A percentile compares a stretch with the other conserved stretches of the same genome.
Evolutionary conservation across 2,888 invertebrate species (phyloP).

Genomic region (Polymixis lichenea): DNA sequence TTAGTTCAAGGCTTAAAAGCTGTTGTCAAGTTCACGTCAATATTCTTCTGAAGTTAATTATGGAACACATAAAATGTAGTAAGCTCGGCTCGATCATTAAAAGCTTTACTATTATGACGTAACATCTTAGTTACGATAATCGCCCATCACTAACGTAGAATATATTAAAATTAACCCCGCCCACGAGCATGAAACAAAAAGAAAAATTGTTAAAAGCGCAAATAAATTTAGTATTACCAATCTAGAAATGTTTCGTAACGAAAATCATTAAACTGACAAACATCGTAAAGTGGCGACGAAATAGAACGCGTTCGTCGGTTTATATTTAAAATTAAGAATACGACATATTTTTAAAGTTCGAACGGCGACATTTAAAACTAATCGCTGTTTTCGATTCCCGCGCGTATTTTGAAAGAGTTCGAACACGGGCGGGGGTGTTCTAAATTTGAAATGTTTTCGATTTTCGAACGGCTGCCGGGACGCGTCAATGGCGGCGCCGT

Average conservation of each 20-base stretch:
- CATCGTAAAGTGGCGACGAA: conserved; percentile 88
- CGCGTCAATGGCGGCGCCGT: conserved; percentile 81
- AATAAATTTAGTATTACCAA: conserved; percentile 82
- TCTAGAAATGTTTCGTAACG: conserved; percentile 81
- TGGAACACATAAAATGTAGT: conserved; percentile 57
- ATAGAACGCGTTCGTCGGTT: conserved; percentile 87
- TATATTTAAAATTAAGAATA: conserved; percentile 88
- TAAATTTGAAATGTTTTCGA: conserved; percentile 89
- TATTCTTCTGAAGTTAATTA: conserved; percentile 45
- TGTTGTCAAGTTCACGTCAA: conserved; percentile 34
- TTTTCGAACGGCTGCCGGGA: conserved; percentile 85
- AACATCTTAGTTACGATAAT: conserved; percentile 65
- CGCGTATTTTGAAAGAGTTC: conserved; percentile 88
- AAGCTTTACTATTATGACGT: conserved; percentile 61
- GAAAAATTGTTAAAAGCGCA: conserved; percentile 74
- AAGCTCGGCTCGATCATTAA: conserved; percentile 63
- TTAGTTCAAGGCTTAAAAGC: conserved; percentile 7
- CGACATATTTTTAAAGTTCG: conserved; percentile 90
- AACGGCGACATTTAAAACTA: conserved; percentile 89
- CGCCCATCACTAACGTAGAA: conserved; percentile 59
- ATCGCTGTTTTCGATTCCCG: conserved; percentile 90
- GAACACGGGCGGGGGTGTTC: conserved; percentile 79
- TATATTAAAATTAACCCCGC: conserved; percentile 62
- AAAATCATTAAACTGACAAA: conserved; percentile 86
- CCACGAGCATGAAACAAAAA: conserved; percentile 64